Evolutionary conservation across 64 coral and sea anemone species (phyloP), one percentile per base, ranked within the genome.

Genomic region (Acropora tenuis): DNA sequence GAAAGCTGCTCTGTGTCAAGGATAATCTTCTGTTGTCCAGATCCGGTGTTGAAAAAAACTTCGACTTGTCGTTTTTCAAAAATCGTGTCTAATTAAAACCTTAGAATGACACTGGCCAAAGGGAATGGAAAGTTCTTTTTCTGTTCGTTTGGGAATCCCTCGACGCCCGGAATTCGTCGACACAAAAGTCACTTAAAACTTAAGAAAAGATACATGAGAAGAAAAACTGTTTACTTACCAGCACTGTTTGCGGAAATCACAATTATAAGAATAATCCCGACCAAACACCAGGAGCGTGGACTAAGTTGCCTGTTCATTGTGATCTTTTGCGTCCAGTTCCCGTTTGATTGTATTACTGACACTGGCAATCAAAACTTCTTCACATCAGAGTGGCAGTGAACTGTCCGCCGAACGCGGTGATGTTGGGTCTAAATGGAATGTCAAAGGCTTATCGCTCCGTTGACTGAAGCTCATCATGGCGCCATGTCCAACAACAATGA

Each of bases 401-500:
- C 43, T 15, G 68, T 85, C 20, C 45, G 18, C 65, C 82, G 82
- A 85, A 61, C 48, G 82, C 52, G 72, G 61, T 71, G 65, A 85
- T 85, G 43, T 42, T 85, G 61, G 82, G 45, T 48, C 61, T 85
- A 49, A 85, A 63, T 30, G 65, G 3, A 2, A 12, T 72, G 82
- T 85, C 82, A 85, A 71, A 85, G 41, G 82, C 72, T 85, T 85
- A 85, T 85, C 82, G 41, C 80, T 83, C 67, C 65, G 82, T 71
- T 85, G 63, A 85, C 43, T 69, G 11, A 43, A 9, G 43, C 44
- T 1, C 7, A 44, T 48, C 45, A n/a, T 6, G 8, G 63, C 45
- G 82, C 65, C 6, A 85, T 71, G 72, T 65, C 65, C 15, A 59
- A 72, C 5, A 17, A n/a, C 45, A 71, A n/a, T 19, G 1, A 41